Evolutionary conservation across 2,113 vertebrate genomes (phyloP).

Genomic region (Bos taurus): ARS-UCD2.0 NC_037335.1:84617001-84617500

Average conservation of each 20-base stretch:
- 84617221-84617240: neutral
- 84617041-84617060: fast-evolving
- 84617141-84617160: neutral
- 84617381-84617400: neutral
- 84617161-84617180: neutral
- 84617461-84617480: too few relatives aligned
- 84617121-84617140: neutral
- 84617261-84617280: neutral
- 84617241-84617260: fast-evolving
- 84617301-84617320: neutral
- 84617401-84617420: neutral
- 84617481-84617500: neutral
- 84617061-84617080: neutral
- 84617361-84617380: neutral
- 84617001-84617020: neutral
- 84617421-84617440: neutral
- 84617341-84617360: neutral
- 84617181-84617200: neutral
- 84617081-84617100: neutral
- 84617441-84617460: neutral
- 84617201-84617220: neutral
- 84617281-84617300: neutral
- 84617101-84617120: neutral
- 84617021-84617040: neutral
- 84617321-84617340: neutral